These are phyloP conservation scores for Labia minor DNA, from an alignment of 2,888 invertebrate genomes.

Conservation along the genomic window DNA sequence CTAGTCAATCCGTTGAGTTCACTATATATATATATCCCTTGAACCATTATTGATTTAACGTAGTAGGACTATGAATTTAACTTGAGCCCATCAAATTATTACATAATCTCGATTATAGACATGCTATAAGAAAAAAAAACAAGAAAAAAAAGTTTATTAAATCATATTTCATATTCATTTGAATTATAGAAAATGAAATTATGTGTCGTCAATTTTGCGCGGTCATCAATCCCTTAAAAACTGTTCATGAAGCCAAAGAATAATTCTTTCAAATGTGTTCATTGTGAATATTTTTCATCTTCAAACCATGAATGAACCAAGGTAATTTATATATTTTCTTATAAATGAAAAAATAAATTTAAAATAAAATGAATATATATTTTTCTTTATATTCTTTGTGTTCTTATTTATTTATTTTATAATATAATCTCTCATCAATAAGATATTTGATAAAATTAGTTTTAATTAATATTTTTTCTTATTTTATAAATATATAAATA, in stretches of 20 bases:
- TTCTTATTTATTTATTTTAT: neutral
- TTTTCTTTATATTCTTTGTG: neutral
- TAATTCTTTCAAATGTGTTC: neutral
- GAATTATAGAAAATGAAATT: too few relatives aligned
- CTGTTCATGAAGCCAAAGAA: too few relatives aligned
- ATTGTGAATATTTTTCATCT: neutral
- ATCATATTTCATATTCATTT: too few relatives aligned
- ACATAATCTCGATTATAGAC: too few relatives aligned
- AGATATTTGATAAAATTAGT: neutral
- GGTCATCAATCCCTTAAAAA: too few relatives aligned
- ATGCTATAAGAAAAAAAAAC: too few relatives aligned
- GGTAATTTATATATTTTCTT: neutral
- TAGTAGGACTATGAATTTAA: neutral
- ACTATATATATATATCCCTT: neutral
- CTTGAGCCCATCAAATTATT: neutral
- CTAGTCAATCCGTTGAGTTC: neutral
- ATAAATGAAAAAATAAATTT: neutral
- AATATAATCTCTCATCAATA: neutral
- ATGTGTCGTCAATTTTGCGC: too few relatives aligned
- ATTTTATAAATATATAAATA: neutral
- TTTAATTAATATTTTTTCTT: too few relatives aligned
- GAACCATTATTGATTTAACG: conserved; percentile 13
- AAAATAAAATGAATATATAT: neutral
- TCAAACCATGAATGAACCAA: neutral
- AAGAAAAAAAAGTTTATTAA: too few relatives aligned